These are phyloP conservation scores for Megaceryle torquata DNA, from an alignment of 2,113 vertebrate species.

Conservation along the genomic window DNA sequence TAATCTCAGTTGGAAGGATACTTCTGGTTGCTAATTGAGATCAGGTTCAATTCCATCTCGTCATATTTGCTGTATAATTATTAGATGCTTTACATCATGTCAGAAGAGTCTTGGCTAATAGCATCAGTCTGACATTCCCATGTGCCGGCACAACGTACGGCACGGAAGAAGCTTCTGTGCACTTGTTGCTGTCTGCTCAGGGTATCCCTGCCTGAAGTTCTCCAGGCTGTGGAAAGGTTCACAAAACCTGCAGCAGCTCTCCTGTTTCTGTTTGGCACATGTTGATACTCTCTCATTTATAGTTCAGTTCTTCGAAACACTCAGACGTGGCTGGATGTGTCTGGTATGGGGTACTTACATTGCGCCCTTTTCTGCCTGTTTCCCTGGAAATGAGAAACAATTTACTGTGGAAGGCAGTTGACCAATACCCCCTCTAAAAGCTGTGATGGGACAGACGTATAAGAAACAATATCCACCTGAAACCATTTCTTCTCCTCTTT, in stretches of 20 bases:
- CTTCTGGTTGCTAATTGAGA: constrained; percentile 67
- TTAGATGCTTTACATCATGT: constrained; percentile 60
- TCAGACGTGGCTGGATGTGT: background rate
- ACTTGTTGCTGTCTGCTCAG: background rate
- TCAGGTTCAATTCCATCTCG: constrained; percentile 43
- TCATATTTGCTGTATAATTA: constrained; percentile 56
- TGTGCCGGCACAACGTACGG: background rate
- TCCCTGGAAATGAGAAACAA: background rate
- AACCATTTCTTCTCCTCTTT: background rate
- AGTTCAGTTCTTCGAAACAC: background rate
- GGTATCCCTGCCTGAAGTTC: background rate
- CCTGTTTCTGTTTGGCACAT: background rate
- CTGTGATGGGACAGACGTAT: background rate
- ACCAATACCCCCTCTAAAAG: background rate
- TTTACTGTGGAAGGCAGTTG: background rate
- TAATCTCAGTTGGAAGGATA: constrained; percentile 64
- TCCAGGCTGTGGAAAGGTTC: background rate
- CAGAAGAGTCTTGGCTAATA: background rate
- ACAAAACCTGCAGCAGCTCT: background rate
- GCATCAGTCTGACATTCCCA: background rate
- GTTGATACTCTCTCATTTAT: background rate
- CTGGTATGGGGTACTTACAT: background rate
- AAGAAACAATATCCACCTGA: background rate
- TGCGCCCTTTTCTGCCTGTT: accelerated
- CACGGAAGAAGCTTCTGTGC: background rate